Evolutionary conservation across 1,140 invertebrate species (phyloP).

Genomic region (Whitmania pigra): DNA sequence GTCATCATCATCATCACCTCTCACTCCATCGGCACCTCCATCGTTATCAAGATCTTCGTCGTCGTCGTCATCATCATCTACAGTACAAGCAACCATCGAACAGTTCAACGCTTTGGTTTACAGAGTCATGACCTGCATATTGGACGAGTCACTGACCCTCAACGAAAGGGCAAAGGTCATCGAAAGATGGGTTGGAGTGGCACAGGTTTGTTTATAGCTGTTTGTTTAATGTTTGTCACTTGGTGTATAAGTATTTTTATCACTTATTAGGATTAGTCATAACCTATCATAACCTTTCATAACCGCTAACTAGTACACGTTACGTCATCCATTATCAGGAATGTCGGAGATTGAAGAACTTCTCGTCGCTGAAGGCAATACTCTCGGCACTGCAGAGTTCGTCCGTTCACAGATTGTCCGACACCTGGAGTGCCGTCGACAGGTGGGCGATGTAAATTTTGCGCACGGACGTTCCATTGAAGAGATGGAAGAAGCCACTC

Average conservation of each 20-base stretch:
- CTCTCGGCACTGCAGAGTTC: conserved; percentile 90
- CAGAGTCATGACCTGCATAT: conserved; percentile 67
- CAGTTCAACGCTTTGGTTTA: conserved; percentile 95
- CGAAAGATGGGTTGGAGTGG: conserved; percentile 91
- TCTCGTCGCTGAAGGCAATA: conserved; percentile 93
- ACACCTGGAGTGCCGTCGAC: conserved; percentile 72
- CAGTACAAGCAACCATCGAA: conserved; percentile 86
- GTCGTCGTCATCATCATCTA: conserved; percentile 34
- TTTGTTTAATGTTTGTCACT: too few relatives aligned
- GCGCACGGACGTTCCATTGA: too few relatives aligned
- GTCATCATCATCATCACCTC: conserved; percentile 36
- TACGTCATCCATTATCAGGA: conserved; percentile 49
- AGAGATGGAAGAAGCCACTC: too few relatives aligned
- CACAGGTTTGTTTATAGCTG: conserved; percentile 49
- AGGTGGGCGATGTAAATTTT: conserved; percentile 50
- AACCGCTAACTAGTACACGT: too few relatives aligned
- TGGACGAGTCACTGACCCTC: conserved; percentile 28
- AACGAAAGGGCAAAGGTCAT: conserved; percentile 59
- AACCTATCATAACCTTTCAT: too few relatives aligned
- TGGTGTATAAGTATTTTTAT: too few relatives aligned
- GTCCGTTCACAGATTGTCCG: conserved; percentile 81
- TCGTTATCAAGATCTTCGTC: conserved; percentile 50
- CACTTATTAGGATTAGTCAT: too few relatives aligned
- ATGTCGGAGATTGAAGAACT: conserved; percentile 86
- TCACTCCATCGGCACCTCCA: too few relatives aligned